Conservation (phyloP, 2,888 invertebrate genomes). For the Malachius bipustulatus region DNA sequence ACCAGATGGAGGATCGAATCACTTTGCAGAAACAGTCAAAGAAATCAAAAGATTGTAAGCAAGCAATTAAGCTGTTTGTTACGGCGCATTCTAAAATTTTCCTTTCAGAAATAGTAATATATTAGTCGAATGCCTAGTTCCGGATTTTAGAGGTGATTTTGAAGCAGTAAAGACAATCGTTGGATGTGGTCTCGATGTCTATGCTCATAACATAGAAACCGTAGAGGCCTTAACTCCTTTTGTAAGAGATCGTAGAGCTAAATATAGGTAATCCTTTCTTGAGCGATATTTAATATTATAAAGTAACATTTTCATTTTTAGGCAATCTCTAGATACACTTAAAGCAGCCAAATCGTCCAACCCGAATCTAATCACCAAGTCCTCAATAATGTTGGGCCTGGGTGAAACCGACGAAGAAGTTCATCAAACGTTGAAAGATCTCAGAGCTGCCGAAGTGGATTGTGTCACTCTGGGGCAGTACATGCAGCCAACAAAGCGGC, state of each 20-base stretch:
- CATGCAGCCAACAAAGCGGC: constrained; percentile 98
- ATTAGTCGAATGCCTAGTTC: constrained; percentile 91
- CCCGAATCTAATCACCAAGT: constrained; percentile 83
- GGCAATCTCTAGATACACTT: constrained; percentile 78
- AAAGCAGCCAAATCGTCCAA: constrained; percentile 69
- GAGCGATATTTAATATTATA: not conserved
- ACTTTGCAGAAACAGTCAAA: constrained; percentile 83
- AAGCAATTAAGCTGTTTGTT: too few species aligned
- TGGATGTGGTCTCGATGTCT: constrained; percentile 82
- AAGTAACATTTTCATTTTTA: constrained; percentile 22
- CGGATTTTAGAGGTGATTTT: constrained; percentile 83
- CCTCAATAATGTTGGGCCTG: constrained; percentile 95
- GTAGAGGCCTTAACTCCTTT: constrained; percentile 81
- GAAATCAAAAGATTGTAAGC: constrained; percentile 71
- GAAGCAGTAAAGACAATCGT: constrained; percentile 65
- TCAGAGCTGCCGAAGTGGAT: constrained; percentile 74
- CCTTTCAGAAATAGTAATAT: constrained; percentile 61
- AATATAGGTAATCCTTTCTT: constrained; percentile 50
- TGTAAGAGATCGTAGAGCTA: constrained; percentile 88
- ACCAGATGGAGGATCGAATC: constrained; percentile 84
- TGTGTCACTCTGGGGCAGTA: constrained; percentile 97
- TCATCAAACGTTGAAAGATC: constrained; percentile 74
- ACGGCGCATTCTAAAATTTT: constrained; percentile 7
- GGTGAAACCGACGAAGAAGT: constrained; percentile 84
- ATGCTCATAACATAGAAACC: constrained; percentile 97